Conservation (phyloP, 1,140 invertebrate genomes). For the Drosophila persimilis region DNA sequence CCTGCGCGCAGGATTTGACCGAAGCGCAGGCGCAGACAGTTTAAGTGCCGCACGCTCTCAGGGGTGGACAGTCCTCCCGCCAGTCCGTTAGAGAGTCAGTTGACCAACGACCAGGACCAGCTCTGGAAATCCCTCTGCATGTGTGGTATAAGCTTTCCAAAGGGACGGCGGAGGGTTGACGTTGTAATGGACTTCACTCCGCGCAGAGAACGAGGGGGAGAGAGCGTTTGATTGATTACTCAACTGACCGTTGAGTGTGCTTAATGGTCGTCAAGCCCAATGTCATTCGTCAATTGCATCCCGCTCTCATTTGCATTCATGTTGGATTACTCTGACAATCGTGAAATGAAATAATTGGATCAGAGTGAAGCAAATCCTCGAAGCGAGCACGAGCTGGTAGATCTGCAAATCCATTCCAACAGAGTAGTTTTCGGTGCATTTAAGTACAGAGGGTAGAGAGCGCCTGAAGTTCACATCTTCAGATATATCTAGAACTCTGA, state of each 20-base stretch:
- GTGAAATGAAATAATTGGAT: conserved; percentile 23
- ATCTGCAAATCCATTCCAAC: too few relatives aligned
- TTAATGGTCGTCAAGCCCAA: conserved; percentile 71
- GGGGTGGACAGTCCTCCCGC: conserved; percentile 38
- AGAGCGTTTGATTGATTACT: conserved; percentile 70
- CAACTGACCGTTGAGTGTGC: conserved; percentile 74
- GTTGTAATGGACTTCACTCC: conserved; percentile 23
- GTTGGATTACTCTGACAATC: conserved; percentile 42
- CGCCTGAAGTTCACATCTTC: too few relatives aligned
- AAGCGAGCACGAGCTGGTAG: too few relatives aligned
- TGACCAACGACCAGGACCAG: conserved; percentile 56
- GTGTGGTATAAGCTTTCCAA: too few relatives aligned
- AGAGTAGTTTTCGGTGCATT: too few relatives aligned
- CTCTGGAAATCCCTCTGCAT: conserved; percentile 1
- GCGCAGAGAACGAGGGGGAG: background rate
- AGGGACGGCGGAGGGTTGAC: conserved; percentile 26
- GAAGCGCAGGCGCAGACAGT: conserved; percentile 76
- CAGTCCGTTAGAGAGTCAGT: conserved; percentile 27
- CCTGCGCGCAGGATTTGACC: conserved; percentile 49
- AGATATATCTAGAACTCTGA: too few relatives aligned
- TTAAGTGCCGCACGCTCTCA: conserved; percentile 60
- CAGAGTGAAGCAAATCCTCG: conserved; percentile 4
- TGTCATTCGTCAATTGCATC: conserved; percentile 62
- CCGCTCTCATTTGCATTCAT: conserved; percentile 46
- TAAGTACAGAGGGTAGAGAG: too few relatives aligned